Evolutionary conservation across 1,140 invertebrate species (phyloP).

Genomic region (Drosophila subpulchrella): DNA sequence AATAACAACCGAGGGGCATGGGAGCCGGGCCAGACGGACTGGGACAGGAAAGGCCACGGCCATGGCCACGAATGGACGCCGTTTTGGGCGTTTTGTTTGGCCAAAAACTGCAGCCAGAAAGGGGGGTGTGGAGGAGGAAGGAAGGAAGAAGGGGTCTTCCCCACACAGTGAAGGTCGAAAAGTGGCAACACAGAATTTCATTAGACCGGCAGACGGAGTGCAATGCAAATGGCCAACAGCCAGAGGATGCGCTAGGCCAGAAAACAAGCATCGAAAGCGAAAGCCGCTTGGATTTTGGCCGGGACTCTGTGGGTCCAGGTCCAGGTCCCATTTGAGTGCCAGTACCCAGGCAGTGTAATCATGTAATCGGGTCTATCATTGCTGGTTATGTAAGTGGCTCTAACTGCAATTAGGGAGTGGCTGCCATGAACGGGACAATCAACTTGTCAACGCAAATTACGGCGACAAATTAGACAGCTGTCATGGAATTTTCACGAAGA

Average conservation of each 20-base stretch:
- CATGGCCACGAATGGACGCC: slow-evolving; percentile 53
- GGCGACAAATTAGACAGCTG: slow-evolving; percentile 52
- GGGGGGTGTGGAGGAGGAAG: too few species aligned
- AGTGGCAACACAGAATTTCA: slow-evolving; percentile 62
- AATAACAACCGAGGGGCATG: slow-evolving; percentile 53
- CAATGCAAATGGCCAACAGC: slow-evolving; percentile 66
- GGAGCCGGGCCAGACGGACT: not conserved
- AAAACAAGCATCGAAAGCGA: slow-evolving; percentile 65
- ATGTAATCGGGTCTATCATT: slow-evolving; percentile 68
- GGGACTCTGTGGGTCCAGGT: slow-evolving; percentile 4
- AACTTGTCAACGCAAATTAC: slow-evolving; percentile 62
- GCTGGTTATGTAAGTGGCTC: slow-evolving; percentile 59
- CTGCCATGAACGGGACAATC: slow-evolving; percentile 25
- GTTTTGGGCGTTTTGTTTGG: slow-evolving; percentile 68
- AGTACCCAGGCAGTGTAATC: slow-evolving; percentile 49
- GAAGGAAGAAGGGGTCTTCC: not conserved
- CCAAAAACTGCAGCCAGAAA: slow-evolving; percentile 59
- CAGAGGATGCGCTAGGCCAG: slow-evolving; percentile 46
- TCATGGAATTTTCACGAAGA: slow-evolving; percentile 45
- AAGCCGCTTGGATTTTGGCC: slow-evolving; percentile 29
- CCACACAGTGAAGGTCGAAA: slow-evolving; percentile 58
- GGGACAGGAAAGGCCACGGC: slow-evolving; percentile 7
- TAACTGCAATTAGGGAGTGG: slow-evolving; percentile 65
- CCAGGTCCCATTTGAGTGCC: not conserved
- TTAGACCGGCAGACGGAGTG: slow-evolving; percentile 58